Evolutionary conservation across 2,888 invertebrate genomes (phyloP).

Genomic region (Aphodius granarius): DNA sequence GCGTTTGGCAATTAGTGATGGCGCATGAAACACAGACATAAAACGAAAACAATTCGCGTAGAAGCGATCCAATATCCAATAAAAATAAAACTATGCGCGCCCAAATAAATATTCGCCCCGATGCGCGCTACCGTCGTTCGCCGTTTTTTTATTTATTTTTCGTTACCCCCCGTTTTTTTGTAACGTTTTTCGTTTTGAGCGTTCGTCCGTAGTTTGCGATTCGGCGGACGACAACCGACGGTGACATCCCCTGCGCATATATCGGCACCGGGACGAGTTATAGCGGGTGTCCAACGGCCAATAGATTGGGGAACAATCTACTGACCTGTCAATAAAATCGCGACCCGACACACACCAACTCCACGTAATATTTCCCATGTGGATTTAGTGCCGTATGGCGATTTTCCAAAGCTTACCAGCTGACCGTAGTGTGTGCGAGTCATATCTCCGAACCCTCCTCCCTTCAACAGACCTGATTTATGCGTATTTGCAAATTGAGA

Average conservation of each 20-base stretch:
- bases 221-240: conserved; percentile 23
- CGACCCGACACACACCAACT: not conserved
- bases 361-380: not conserved
- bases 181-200: conserved; percentile 6
- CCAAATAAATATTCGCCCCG: conserved; percentile 35
- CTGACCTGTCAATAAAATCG: conserved; percentile 52
- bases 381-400: not conserved
- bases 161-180: not conserved
- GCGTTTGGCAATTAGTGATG: conserved; percentile 27
- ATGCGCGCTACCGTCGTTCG: conserved; percentile 6
- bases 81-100: conserved; percentile 37
- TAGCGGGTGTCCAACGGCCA: conserved; percentile 52
- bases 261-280: conserved; percentile 43
- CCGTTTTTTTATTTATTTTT: conserved; percentile 10
- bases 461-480: not conserved
- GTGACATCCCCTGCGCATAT: conserved; percentile 43
- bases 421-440: not conserved
- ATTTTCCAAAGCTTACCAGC: not conserved
- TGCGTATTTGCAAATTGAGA: not conserved
- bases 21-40: conserved; percentile 25
- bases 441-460: not conserved
- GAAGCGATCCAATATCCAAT: conserved; percentile 36
- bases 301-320: conserved; percentile 54
- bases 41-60: conserved; percentile 30
- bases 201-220: not conserved